Evolutionary conservation across 2,888 invertebrate genomes (phyloP), one percentile per base, ranked within the genome.

Genomic region (Dryomyza anilis): DNA sequence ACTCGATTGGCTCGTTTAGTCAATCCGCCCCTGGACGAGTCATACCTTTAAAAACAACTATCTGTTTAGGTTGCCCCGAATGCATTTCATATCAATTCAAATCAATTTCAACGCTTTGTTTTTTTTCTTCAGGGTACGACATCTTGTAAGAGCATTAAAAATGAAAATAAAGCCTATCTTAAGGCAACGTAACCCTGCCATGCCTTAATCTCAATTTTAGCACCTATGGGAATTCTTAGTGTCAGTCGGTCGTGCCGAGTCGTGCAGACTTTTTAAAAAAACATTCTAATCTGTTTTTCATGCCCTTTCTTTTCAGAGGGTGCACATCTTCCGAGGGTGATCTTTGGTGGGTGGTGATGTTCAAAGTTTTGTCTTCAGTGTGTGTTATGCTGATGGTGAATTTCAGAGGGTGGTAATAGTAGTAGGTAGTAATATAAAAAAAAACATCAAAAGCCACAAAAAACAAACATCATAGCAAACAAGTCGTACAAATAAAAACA

Each of bases 151-250:
- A 46, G 55, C 36, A 67, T 55, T 50, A 63, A 48, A 19, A 53
- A 61, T 39, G 59, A 61, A 59, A 61, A 21, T 60, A 63, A 67
- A 70, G 66, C 61, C 69, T 66, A 64, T 60, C 70, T 67, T 65
- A 48, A 66, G 67, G 70, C 66, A 58, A 64, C 16, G 19, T 23
- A 7, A 53, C 36, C 43, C 62, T 64, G 62, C 66, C 66, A 67
- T 68, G 64, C 39, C 67, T 67, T 71, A 71, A 71, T 70, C 68
- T 66, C 68, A 70, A 70, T 70, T 70, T 69, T 68, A 46, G 65
- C 68, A 71, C 72, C 70, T 71, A 69, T 60, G 72, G 71, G 72
- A 72, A 72, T 71, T 67, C 59, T 12, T 67, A 56, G 58, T 36
- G 50, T 60, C 59, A 48, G 48, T 21, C 43, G 8, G 23, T n/a